Base-by-base conservation (phyloP, 2,113 vertebrate species). In the Lepus timidus region DNA sequence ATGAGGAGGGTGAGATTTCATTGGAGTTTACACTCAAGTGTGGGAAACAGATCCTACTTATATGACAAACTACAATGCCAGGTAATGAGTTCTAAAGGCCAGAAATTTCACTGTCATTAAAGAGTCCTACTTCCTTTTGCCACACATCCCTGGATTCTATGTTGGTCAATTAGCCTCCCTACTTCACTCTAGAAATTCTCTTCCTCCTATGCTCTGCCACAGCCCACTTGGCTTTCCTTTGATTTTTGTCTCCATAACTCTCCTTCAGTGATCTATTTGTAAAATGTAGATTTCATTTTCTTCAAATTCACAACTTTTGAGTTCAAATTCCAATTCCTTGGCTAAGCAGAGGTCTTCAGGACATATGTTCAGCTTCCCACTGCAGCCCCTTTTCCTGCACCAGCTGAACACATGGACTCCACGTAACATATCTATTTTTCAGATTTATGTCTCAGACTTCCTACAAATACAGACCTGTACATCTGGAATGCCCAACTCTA, bases 251-350 rank as follows among this genome's bases (percentile, higher is more conserved):
- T 76, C 33, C 31, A n/a, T 62, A 70, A 71, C 19, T 79, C 9
- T 93, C 31, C 64, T 22, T 85, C 31, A 76, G 19, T 85, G 33
- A 74, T 61, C 44, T 33, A 67, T 85, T 94, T 55, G 73, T 91
- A 83, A 92, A 73, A 93, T 61, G 61, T 13, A 74, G 29, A 88
- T 58, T 78, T 90, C 44, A 73, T 49, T n/a, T 36, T 78, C 29
- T 49, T 96, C 80, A 89, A 62, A 93, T 93, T 83, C 29, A 75
- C 76, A 73, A 6, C 10, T 55, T 87, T 85, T 33, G 75, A 44
- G 25, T 76, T 68, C 51, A 75, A 49, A 84, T 83, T 83, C 65
- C 64, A 91, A 91, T 23, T 85, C 65, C 9, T 67, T n/a, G 29
- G 75, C 22, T 84, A 44, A 75, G 31, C 1, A 55, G 17, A 89